Evolutionary conservation across 2,888 invertebrate genomes (phyloP), one percentile per base, ranked within the genome.

Genomic region (Dynastes grantii): DNA sequence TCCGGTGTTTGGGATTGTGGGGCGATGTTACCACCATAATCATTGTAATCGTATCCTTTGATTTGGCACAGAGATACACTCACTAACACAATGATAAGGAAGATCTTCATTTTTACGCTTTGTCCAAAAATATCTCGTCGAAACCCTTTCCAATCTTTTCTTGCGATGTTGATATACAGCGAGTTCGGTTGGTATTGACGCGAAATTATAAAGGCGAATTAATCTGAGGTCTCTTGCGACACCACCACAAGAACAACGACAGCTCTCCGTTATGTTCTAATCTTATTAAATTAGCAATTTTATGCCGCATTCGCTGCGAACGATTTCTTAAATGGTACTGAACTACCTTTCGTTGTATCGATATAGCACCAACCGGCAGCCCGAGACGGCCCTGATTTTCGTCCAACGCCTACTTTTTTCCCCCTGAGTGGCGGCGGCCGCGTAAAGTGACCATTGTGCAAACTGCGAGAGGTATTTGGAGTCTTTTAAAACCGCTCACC

Each of bases 401-500:
- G 40, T n/a, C 8, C 55, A 16, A 32, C 71, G 55, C 55, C 37
- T 37, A 37, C 55, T 37, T 71, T 71, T 71, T 70, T 71, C 29
- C 22, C n/a, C 22, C 16, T 70, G 27, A 70, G 13, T 22, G 22
- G 22, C n/a, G 32, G 16, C 37, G 32, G 32, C 71, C 55, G 37
- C 32, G 16, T 37, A 37, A 37, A 37, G 32, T 11, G 71, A 53
- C 40, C 71, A 55, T 71, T 71, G 55, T 71, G 71, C 70, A 71
- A 71, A 71, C 71, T 32, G 22, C 22, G 22, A 58, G 55, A 37
- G 13, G 37, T 49, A 40, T 49, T 32, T 37, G 16, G 65, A 37
- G 55, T 55, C 71, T 71, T 71, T 71, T 71, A 71, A 71, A 71
- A 71, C 55, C 71, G 40, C 55, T 71, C 71, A 71, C 37, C 71